Percentiles rank a stretch among this genome's conserved stretches.
Conservation (phyloP, 2,888 invertebrate genomes). For the Abscondita cerata region DNA sequence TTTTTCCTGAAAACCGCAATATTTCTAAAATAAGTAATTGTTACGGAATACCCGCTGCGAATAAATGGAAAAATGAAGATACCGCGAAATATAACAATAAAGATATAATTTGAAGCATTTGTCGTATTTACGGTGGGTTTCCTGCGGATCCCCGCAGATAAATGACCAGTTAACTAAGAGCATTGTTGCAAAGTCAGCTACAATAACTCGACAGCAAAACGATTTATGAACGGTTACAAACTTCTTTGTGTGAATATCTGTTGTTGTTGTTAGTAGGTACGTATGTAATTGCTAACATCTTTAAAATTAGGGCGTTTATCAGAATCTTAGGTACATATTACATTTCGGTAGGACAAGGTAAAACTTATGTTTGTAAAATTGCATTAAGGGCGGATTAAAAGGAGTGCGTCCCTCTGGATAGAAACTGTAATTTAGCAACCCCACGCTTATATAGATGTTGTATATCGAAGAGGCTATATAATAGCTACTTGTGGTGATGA, state of each 20-base stretch:
- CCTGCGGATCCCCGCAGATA: conserved; percentile 39
- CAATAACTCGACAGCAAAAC: conserved; percentile 44
- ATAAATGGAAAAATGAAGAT: no score
- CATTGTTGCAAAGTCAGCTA: conserved; percentile 44
- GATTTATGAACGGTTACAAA: conserved; percentile 45
- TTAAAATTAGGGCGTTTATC: no score
- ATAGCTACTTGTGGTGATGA: conserved; percentile 51
- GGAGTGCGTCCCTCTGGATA: no score
- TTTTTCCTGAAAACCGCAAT: not conserved
- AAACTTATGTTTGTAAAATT: no score
- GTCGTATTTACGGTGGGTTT: conserved; percentile 35
- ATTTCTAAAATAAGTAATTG: not conserved
- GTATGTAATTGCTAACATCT: no score
- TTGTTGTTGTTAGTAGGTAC: conserved; percentile 34
- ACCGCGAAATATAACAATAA: conserved; percentile 31
- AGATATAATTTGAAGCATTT: conserved; percentile 40
- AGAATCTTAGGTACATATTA: no score
- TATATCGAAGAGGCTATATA: conserved; percentile 47
- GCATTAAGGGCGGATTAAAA: no score
- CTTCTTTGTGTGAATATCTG: conserved; percentile 42
- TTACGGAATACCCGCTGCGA: not conserved
- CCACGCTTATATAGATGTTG: conserved; percentile 39
- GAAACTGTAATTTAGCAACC: conserved; percentile 36
- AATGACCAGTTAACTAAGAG: conserved; percentile 47
- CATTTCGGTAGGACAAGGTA: no score